Evolutionary conservation across 1,140 invertebrate genomes (phyloP).

Genomic region (Phymorhynchus buccinoides): DNA sequence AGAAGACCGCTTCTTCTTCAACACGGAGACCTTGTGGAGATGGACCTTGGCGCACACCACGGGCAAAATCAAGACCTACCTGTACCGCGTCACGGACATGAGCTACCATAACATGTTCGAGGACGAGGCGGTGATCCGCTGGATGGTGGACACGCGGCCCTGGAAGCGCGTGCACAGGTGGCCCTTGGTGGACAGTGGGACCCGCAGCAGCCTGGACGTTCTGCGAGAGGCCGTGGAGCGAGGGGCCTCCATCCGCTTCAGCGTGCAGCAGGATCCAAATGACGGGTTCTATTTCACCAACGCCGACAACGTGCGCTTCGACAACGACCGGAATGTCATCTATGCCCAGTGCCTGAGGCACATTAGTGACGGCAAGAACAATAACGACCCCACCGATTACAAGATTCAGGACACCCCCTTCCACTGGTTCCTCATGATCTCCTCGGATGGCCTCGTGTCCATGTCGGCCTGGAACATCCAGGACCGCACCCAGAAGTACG

Average conservation of each 20-base stretch:
- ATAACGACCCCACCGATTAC: slow-evolving; percentile 37
- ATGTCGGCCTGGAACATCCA: slow-evolving; percentile 39
- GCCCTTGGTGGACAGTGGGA: not conserved
- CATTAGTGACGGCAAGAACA: slow-evolving; percentile 39
- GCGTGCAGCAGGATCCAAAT: slow-evolving; percentile 42
- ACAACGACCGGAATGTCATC: not conserved
- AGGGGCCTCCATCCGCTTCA: slow-evolving; percentile 43
- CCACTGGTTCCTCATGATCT: slow-evolving; percentile 47
- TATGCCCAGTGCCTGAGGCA: slow-evolving; percentile 44
- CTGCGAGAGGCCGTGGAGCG: slow-evolving; percentile 24
- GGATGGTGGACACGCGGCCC: slow-evolving; percentile 46
- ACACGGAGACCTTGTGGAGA: slow-evolving; percentile 35
- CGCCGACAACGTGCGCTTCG: slow-evolving; percentile 43
- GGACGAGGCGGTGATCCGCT: slow-evolving; percentile 15
- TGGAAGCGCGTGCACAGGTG: slow-evolving; percentile 42
- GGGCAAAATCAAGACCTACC: slow-evolving; percentile 30
- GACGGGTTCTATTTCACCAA: slow-evolving; percentile 46
- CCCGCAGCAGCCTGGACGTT: not conserved
- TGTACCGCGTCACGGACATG: not conserved
- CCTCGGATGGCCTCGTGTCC: slow-evolving; percentile 40
- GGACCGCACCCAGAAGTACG: slow-evolving; percentile 28
- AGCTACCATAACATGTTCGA: not conserved
- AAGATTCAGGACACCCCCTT: slow-evolving; percentile 41
- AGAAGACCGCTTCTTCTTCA: slow-evolving; percentile 40
- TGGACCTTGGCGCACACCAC: slow-evolving; percentile 43